Conservation (phyloP, 2,797 vertebrate species). For the Rhinogobio ventralis region DNA sequence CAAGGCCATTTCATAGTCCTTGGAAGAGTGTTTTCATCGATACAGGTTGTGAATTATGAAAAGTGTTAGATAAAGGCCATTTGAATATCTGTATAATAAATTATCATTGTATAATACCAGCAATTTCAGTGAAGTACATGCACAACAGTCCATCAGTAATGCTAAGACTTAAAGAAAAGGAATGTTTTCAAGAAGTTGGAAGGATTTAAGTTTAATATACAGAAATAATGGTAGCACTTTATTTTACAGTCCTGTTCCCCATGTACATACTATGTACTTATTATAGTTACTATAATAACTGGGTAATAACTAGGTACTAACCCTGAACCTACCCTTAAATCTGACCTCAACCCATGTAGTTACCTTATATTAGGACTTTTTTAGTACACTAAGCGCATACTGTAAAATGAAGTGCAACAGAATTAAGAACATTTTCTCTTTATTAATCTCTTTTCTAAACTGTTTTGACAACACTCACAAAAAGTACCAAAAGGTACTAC, state of each 20-base stretch:
- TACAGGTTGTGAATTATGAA: slow-evolving; percentile 14
- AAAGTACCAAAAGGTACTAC: slow-evolving; percentile 18
- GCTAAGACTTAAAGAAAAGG: not conserved
- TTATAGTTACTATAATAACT: not conserved
- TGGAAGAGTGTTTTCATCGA: slow-evolving; percentile 16
- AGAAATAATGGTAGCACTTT: not conserved
- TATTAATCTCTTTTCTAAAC: not conserved
- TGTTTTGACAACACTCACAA: not conserved
- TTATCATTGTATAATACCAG: slow-evolving; percentile 7
- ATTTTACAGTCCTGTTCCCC: not conserved
- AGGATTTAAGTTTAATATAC: not conserved
- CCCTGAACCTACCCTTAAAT: not conserved
- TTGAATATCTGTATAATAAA: not conserved
- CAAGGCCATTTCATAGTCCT: slow-evolving; percentile 31
- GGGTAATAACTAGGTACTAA: not conserved
- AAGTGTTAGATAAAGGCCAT: slow-evolving; percentile 10
- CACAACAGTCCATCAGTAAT: not conserved
- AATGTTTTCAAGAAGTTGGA: not conserved
- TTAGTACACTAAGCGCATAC: not conserved
- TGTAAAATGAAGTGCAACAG: not conserved
- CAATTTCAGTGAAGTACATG: not conserved
- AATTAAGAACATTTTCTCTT: not conserved
- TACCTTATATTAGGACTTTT: not conserved
- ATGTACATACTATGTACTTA: not conserved
- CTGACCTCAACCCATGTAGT: not conserved